Conservation (phyloP, 2,113 vertebrate species). For the Cyanocitta stelleri region DNA sequence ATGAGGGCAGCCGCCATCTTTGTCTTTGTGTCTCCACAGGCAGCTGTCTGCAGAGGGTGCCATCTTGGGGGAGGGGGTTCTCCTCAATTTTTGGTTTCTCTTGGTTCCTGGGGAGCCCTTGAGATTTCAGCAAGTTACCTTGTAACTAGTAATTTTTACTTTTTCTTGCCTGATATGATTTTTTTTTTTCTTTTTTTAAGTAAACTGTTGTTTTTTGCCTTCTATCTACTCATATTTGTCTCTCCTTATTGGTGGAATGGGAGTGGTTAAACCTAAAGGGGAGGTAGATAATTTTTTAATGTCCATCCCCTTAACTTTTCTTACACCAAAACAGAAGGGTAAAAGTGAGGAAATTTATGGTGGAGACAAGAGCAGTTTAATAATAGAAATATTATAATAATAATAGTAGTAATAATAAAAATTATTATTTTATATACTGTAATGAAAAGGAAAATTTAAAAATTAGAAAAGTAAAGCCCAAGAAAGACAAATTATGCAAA, state of each 20-base stretch:
- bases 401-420: background rate
- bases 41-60: fast-evolving
- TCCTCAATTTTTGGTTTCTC: background rate
- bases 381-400: background rate
- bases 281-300: background rate
- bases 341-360: background rate
- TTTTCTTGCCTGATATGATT: fast-evolving
- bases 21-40: background rate
- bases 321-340: background rate
- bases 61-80: background rate
- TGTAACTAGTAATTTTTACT: background rate
- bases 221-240: background rate
- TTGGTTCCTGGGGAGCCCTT: background rate
- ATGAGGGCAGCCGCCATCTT: background rate
- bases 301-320: background rate
- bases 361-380: background rate
- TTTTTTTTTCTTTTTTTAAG: too few species aligned
- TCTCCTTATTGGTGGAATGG: background rate
- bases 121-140: background rate
- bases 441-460: background rate
- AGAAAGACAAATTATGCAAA: background rate
- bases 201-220: background rate
- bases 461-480: background rate
- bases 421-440: too few species aligned
- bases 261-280: background rate